Percentiles rank a stretch among this genome's conserved stretches.
phyloP scores from a whole-genome alignment of 2,113 vertebrate species.

The Galeopterus variegatus region DNA sequence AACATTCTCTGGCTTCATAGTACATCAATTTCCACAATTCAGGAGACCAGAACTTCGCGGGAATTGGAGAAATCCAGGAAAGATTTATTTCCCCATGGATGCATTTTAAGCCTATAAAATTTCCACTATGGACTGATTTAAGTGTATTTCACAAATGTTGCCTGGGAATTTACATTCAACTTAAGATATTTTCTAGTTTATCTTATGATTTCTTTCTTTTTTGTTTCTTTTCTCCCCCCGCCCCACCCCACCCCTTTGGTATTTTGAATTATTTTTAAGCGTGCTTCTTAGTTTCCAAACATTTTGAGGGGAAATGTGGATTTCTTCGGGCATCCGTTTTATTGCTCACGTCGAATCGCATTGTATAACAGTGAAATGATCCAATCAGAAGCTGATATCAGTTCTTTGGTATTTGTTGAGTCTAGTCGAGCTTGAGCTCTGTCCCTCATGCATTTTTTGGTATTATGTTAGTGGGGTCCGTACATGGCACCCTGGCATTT shows the following conservation, averaged over 20 bases:
- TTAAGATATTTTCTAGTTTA: neutral
- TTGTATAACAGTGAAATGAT: neutral
- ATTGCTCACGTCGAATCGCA: neutral
- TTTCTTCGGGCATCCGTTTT: neutral
- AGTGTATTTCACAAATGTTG: neutral
- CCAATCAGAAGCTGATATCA: neutral
- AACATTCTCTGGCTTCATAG: neutral
- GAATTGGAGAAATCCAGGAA: neutral
- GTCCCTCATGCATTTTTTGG: neutral
- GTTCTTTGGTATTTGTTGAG: neutral
- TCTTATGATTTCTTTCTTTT: neutral
- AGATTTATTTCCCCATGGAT: slow-evolving; percentile 14
- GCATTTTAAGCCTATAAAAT: neutral
- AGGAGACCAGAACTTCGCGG: neutral
- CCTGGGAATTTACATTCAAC: neutral
- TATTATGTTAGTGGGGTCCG: neutral
- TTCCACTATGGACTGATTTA: neutral
- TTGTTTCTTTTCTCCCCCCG: too few relatives aligned
- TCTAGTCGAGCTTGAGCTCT: neutral
- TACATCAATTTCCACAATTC: neutral
- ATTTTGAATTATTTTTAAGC: neutral
- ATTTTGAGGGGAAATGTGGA: neutral
- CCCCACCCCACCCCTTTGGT: too few relatives aligned
- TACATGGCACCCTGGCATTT: neutral
- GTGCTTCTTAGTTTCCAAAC: neutral